Evolutionary conservation across 2,797 vertebrate genomes (phyloP), one percentile per base, ranked within the genome.

Genomic region (Eleutherodactylus coqui): DNA sequence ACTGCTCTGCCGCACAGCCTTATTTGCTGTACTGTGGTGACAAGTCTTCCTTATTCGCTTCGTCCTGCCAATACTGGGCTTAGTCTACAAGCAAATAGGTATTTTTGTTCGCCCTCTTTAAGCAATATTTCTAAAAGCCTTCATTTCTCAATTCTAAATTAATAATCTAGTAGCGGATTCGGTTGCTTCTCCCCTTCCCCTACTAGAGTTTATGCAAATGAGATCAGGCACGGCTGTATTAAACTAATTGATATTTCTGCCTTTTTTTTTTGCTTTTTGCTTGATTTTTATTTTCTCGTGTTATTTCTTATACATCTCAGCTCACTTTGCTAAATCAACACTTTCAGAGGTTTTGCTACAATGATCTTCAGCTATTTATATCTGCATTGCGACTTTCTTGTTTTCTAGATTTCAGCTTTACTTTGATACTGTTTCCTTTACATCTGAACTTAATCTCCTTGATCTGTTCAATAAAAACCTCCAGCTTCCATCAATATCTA

Each of bases 11-110:
- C 49, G 70, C 77, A 81, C 82, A 76, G 70, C 27, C 82, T 84
- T 87, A 85, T 80, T 84, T 87, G 82, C 86, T 69, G 45, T 53
- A 60, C 82, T 32, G 58, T 41, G 73, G 82, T 87, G 81, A 87
- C 86, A 84, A 32, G 73, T 81, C 58, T 80, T 83, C 47, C 77
- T 81, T 75, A 81, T 84, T 81, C 82, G 55, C 58, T 75, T 58
- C 27, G 43, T 36, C 34, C 70, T 87, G 70, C 51, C 58, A 79
- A 87, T 84, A 84, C 51, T 70, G 21, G 76, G 69, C 75, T 80
- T 64, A 67, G 32, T n/a, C 60, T 73, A 79, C 81, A 49, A 79
- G 82, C 49, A 83, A 79, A 83, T 78, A 83, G 67, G 67, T 87
- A 55, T 75, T 79, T 84, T 75, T 36, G 49, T 75, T 53, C 82